A percentile compares a stretch with the other conserved stretches of the same genome.
Evolutionary conservation across 2,797 vertebrate species (phyloP).

Genomic region (Sebastolobus altivelis): DNA sequence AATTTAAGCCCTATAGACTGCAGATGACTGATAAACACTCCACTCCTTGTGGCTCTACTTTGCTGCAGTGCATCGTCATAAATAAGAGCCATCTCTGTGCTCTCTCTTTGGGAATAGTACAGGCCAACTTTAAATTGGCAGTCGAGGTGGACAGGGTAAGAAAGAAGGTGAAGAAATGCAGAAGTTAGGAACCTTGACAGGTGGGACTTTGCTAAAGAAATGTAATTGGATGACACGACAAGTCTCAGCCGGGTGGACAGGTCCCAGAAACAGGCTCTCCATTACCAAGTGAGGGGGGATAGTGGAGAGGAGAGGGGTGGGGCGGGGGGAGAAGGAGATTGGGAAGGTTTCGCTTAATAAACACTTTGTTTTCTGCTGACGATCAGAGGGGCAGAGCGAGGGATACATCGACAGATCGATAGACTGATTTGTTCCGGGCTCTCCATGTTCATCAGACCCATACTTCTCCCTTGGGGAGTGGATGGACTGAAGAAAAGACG

Average conservation of each 20-base stretch:
- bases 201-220: conserved; percentile 67
- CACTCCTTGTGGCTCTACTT: conserved; percentile 53
- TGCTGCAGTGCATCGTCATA: conserved; percentile 62
- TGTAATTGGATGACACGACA: conserved; percentile 72
- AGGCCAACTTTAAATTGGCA: conserved; percentile 68
- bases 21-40: conserved; percentile 81
- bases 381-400: conserved; percentile 72
- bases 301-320: conserved; percentile 9
- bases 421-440: conserved; percentile 79
- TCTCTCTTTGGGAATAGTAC: conserved; percentile 43
- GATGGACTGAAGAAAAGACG: conserved; percentile 31
- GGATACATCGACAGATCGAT: conserved; percentile 80
- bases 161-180: conserved; percentile 43
- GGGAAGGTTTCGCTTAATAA: conserved; percentile 84
- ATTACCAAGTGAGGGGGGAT: conserved; percentile 44
- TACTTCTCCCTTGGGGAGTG: conserved; percentile 57
- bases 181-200: conserved; percentile 65
- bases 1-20: conserved; percentile 79
- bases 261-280: conserved; percentile 60
- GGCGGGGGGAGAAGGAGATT: conserved; percentile 48
- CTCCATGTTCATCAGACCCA: conserved; percentile 74
- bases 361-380: conserved; percentile 88
- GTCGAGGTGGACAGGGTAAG: conserved; percentile 39
- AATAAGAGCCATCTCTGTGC: conserved; percentile 51
- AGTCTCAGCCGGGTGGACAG: conserved; percentile 66